phyloP scores from a whole-genome alignment of 1,140 invertebrate species.

The Caenorhabditis briggsae region DNA sequence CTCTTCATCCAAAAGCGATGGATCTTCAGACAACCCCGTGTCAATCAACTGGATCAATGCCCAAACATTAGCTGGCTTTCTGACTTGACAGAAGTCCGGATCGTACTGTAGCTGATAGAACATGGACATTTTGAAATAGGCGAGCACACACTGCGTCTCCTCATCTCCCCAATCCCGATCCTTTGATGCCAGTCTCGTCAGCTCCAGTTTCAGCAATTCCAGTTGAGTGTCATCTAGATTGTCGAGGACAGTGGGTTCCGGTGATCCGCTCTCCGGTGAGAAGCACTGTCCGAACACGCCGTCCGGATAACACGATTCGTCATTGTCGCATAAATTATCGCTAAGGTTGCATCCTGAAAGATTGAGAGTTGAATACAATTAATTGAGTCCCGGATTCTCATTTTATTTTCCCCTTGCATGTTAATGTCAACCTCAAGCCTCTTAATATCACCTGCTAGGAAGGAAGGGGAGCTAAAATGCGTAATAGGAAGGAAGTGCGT shows the following conservation, averaged over 20 bases:
- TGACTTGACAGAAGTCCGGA: slow-evolving; percentile 67
- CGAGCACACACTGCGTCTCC: slow-evolving; percentile 66
- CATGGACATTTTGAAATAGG: slow-evolving; percentile 70
- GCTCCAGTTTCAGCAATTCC: slow-evolving; percentile 64
- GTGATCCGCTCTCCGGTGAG: slow-evolving; percentile 37
- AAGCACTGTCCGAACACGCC: slow-evolving; percentile 68
- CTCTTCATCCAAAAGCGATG: slow-evolving; percentile 30
- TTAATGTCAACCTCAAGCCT: slow-evolving; percentile 7
- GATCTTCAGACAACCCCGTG: slow-evolving; percentile 60
- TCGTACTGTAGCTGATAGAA: slow-evolving; percentile 67
- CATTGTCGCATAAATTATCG: slow-evolving; percentile 51
- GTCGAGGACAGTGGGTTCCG: slow-evolving; percentile 58
- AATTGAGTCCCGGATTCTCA: not conserved
- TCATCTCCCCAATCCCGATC: slow-evolving; percentile 65
- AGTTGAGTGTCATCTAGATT: slow-evolving; percentile 63
- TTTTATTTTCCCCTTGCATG: slow-evolving; percentile 17
- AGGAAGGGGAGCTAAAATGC: not conserved
- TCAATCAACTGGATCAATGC: slow-evolving; percentile 65
- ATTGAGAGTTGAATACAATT: not conserved
- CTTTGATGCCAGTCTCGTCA: slow-evolving; percentile 59
- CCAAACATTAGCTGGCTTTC: slow-evolving; percentile 65
- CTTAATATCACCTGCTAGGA: slow-evolving; percentile 13
- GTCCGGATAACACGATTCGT: slow-evolving; percentile 79
- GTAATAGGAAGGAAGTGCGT: not conserved
- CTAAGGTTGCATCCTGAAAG: slow-evolving; percentile 45